phyloP scores from a whole-genome alignment of 2,797 vertebrate genomes.

The Leontopithecus rosalia region DNA sequence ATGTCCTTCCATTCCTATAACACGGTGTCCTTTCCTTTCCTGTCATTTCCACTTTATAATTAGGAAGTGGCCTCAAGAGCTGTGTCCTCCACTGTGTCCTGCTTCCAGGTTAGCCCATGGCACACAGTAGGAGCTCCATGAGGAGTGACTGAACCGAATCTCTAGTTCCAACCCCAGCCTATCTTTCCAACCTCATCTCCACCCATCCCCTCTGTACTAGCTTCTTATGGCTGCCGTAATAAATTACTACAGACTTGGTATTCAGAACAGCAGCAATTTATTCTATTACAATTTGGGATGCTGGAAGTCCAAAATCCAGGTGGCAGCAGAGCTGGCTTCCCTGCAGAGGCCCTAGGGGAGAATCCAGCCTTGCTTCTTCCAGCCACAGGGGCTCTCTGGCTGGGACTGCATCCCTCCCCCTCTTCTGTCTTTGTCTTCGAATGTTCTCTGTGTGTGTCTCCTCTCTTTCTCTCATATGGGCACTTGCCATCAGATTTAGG shows the following conservation, averaged over 20 bases:
- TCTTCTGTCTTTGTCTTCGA: neutral
- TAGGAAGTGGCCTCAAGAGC: neutral
- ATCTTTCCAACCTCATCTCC: neutral
- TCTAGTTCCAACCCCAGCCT: no score
- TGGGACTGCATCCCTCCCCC: neutral
- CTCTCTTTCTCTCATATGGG: neutral
- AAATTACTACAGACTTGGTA: neutral
- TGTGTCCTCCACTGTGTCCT: neutral
- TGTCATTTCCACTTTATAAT: neutral
- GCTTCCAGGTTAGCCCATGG: neutral
- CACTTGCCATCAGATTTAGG: neutral
- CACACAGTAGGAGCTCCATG: neutral
- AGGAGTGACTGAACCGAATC: neutral
- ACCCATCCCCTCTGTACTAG: neutral
- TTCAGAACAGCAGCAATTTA: neutral
- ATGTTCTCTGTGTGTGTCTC: neutral
- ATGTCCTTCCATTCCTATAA: neutral
- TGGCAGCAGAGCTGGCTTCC: neutral
- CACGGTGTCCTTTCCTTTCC: no score
- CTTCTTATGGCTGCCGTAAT: neutral
- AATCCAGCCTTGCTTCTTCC: neutral
- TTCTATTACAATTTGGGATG: neutral
- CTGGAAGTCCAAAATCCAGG: neutral
- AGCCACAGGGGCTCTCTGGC: neutral
- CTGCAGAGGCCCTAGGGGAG: neutral